Conservation (phyloP, 2,797 vertebrate species). For the Merluccius polli region DNA sequence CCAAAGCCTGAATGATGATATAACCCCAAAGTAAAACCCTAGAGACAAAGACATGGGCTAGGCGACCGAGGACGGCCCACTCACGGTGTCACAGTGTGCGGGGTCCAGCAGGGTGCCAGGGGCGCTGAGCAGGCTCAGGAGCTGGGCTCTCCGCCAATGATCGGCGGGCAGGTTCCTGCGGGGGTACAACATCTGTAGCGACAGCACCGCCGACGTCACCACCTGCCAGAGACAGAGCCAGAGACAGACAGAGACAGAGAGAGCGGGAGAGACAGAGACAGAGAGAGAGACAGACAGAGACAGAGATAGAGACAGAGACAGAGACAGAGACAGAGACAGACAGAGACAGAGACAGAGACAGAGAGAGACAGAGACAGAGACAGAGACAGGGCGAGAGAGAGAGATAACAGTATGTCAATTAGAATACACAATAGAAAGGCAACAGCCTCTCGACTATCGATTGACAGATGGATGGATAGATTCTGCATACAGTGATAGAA, state of each 20-base stretch:
- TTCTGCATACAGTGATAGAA: background rate
- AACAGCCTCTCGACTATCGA: background rate
- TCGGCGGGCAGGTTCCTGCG: slow-evolving; percentile 85
- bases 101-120: slow-evolving; percentile 82
- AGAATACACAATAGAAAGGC: background rate
- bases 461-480: background rate
- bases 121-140: slow-evolving; percentile 82
- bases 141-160: slow-evolving; percentile 86
- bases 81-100: slow-evolving; percentile 81
- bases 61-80: slow-evolving; percentile 32
- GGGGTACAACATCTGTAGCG: slow-evolving; percentile 77
- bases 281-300: background rate
- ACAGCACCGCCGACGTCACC: slow-evolving; percentile 85
- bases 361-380: too few species aligned
- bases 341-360: too few species aligned
- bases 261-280: background rate
- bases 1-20: too few species aligned
- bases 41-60: background rate
- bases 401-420: background rate
- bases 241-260: background rate
- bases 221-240: slow-evolving; percentile 61
- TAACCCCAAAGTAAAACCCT: too few species aligned
- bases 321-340: too few species aligned
- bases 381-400: background rate
- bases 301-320: too few species aligned